Percentiles rank a stretch among this genome's conserved stretches.
These are phyloP conservation scores for Coelopa frigida DNA, from an alignment of 1,140 invertebrate species.

Conservation along the genomic window DNA sequence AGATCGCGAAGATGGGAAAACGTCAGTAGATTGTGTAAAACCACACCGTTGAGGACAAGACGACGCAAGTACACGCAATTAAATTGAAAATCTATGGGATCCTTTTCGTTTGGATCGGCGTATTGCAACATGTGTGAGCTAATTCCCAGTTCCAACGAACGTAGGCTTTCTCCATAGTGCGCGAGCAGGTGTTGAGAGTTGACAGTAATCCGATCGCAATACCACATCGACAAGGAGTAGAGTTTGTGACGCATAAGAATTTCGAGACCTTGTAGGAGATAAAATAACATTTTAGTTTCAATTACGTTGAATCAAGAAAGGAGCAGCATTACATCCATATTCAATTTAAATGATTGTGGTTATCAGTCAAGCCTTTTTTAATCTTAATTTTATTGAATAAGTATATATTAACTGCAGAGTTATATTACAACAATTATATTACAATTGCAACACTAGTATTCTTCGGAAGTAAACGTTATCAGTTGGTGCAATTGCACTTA, in stretches of 20 bases:
- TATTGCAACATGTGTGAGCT: conserved; percentile 43
- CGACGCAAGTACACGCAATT: conserved; percentile 58
- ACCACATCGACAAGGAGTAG: conserved; percentile 62
- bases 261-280: conserved; percentile 44
- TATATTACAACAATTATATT: too few relatives aligned
- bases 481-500: too few relatives aligned
- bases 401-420: too few relatives aligned
- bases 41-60: conserved; percentile 51
- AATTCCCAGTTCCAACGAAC: conserved; percentile 46
- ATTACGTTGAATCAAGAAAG: too few relatives aligned
- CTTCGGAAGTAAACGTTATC: too few relatives aligned
- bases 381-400: too few relatives aligned
- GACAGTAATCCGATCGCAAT: conserved; percentile 60
- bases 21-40: conserved; percentile 35
- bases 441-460: too few relatives aligned
- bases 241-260: conserved; percentile 64
- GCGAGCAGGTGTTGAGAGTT: conserved; percentile 46
- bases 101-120: conserved; percentile 39
- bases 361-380: too few relatives aligned
- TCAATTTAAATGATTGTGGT: too few relatives aligned
- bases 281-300: too few relatives aligned
- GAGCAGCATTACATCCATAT: too few relatives aligned
- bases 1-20: conserved; percentile 51
- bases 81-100: conserved; percentile 49
- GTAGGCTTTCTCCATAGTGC: conserved; percentile 43